A percentile compares a stretch with the other conserved stretches of the same genome.
Conservation (phyloP, 1,140 invertebrate genomes). For the Vanessa tameamea region DNA sequence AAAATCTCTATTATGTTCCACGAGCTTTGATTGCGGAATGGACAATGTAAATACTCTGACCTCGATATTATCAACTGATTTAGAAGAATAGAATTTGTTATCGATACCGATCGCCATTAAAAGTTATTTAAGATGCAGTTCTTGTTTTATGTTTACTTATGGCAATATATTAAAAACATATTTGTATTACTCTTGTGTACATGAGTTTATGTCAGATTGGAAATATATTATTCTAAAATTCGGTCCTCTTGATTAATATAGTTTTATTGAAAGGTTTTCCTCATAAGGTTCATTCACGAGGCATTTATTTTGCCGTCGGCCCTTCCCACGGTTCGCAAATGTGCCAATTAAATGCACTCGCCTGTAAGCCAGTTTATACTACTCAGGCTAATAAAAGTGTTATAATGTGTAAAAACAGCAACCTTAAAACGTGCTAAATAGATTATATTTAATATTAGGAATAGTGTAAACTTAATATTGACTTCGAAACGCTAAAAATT, state of each 20-base stretch:
- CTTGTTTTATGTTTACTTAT: no score
- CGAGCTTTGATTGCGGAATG: conserved; percentile 1
- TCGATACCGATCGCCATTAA: neutral
- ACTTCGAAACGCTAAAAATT: no score
- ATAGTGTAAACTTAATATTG: no score
- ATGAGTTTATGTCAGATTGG: neutral
- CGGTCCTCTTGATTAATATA: neutral
- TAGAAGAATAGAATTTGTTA: conserved; percentile 2
- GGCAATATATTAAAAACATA: neutral
- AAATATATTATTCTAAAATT: neutral
- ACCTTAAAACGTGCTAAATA: conserved; percentile 14
- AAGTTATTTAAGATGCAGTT: no score
- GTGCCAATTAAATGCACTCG: conserved; percentile 54
- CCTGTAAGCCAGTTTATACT: conserved; percentile 37
- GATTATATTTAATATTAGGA: neutral
- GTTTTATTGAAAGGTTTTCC: conserved; percentile 28
- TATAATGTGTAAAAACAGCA: conserved; percentile 11
- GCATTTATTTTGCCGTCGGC: conserved; percentile 34
- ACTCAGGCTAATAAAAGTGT: conserved; percentile 31
- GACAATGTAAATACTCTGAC: conserved; percentile 8
- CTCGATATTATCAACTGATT: neutral
- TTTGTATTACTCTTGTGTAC: neutral
- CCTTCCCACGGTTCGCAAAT: conserved; percentile 48
- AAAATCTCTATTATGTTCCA: conserved; percentile 9
- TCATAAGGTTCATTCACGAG: conserved; percentile 24